These are phyloP conservation scores for Podarcis cretensis DNA, from an alignment of 2,113 vertebrate genomes.

Conservation along the genomic window DNA sequence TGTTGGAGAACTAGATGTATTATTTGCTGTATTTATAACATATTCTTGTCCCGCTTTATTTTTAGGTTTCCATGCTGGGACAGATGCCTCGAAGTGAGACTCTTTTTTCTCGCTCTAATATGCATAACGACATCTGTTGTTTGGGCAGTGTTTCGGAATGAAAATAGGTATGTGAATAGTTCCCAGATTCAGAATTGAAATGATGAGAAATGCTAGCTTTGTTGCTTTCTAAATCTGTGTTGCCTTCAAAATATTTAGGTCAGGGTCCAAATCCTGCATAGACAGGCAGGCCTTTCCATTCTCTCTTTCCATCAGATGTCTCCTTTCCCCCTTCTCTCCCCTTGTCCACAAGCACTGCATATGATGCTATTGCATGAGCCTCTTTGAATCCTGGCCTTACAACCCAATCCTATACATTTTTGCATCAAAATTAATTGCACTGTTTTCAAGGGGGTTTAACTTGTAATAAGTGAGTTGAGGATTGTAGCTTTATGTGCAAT, in stretches of 20 bases:
- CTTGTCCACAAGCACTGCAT: too few relatives aligned
- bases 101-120: slow-evolving; percentile 83
- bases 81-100: slow-evolving; percentile 82
- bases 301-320: too few relatives aligned
- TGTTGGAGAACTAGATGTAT: neutral
- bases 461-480: neutral
- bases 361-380: neutral
- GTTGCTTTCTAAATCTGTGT: neutral
- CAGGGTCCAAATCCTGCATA: neutral
- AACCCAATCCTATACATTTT: neutral
- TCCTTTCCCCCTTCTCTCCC: too few relatives aligned
- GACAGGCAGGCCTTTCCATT: too few relatives aligned
- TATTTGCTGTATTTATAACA: neutral
- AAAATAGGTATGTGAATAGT: slow-evolving; percentile 85
- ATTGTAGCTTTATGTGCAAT: neutral
- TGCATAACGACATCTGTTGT: slow-evolving; percentile 84
- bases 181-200: neutral
- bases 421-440: neutral
- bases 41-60: slow-evolving; percentile 24
- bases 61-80: slow-evolving; percentile 79
- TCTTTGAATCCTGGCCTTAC: neutral
- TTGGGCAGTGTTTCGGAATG: slow-evolving; percentile 93
- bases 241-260: neutral
- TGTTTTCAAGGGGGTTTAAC: neutral
- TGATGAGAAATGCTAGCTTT: neutral